Base-by-base conservation (phyloP, 2,888 invertebrate genomes). In the Drymonia ruficornis region DNA sequence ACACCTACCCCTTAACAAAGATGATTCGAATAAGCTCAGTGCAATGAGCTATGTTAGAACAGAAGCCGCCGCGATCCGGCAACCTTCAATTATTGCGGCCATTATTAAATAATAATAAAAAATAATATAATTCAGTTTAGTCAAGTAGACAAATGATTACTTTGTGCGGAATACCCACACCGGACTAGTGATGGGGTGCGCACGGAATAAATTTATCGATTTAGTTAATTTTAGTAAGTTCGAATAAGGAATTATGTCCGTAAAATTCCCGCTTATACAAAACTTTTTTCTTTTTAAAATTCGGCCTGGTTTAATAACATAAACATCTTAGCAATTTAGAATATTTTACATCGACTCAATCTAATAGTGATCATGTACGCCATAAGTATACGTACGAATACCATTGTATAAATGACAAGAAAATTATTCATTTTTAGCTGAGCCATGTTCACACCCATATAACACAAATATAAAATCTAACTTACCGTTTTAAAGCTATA, bases 91-190 rank as follows among this genome's bases (percentile, higher is more conserved):
- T 91, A 91, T 79, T 74, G 64, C 72, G 70, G 67, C 66, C 80
- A 78, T 84, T 84, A 89, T 87, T 88, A 84, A 86, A 87, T 87
- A 87, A 89, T 84, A 86, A 89, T 83, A 89, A 87, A 89, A 87
- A 89, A 86, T 86, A 86, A 90, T 89, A 88, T 89, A 90, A 91
- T 89, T 91, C 86, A 91, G 89, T 89, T 91, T 91, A 91, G 89
- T 85, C 87, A 91, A 91, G 90, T 91, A 91, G 90, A 89, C 89
- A 88, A 89, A 90, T 91, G 89, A 90, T 91, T 88, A 87, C 89
- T 84, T 83, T 83, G 81, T 78, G 84, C 80, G 78, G 84, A 83
- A 82, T 83, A 77, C 76, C 74, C 62, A 61, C 65, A 59, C 63
- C 63, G 49, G 18, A 40, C 29, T 80, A 86, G 83, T 65, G 83